A percentile compares a stretch with the other conserved stretches of the same genome.
phyloP scores from a whole-genome alignment of 2,113 vertebrate species.

The Caretta caretta region DNA sequence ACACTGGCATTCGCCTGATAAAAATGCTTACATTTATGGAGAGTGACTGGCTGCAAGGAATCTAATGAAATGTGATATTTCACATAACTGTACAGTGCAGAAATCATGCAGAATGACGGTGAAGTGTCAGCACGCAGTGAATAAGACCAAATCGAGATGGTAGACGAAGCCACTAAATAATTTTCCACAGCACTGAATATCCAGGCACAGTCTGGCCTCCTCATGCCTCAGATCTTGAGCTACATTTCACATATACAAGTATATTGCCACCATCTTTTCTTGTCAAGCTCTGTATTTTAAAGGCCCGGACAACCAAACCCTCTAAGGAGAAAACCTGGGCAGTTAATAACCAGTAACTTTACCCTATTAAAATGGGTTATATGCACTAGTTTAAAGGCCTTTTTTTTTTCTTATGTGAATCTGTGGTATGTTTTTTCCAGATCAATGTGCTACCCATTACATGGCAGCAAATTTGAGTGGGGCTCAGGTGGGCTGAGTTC shows the following conservation, averaged over 20 bases:
- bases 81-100: background rate
- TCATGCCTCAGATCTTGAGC: slow-evolving; percentile 1
- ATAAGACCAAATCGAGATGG: slow-evolving; percentile 31
- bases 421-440: background rate
- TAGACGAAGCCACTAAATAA: slow-evolving; percentile 21
- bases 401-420: fast-evolving
- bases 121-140: slow-evolving; percentile 44
- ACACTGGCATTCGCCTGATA: background rate
- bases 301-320: background rate
- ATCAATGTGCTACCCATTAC: background rate
- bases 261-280: background rate
- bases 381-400: background rate
- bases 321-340: background rate
- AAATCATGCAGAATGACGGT: slow-evolving; percentile 49
- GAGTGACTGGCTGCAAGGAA: slow-evolving; percentile 5
- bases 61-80: slow-evolving; percentile 53
- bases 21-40: slow-evolving; percentile 11
- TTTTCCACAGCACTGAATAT: slow-evolving; percentile 17
- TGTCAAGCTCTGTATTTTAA: background rate
- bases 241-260: slow-evolving; percentile 10
- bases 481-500: background rate
- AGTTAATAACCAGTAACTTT: background rate
- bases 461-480: background rate
- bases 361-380: background rate
- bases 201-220: background rate